phyloP scores from a whole-genome alignment of 2,797 vertebrate species.

The Cossypha dichroa region DNA sequence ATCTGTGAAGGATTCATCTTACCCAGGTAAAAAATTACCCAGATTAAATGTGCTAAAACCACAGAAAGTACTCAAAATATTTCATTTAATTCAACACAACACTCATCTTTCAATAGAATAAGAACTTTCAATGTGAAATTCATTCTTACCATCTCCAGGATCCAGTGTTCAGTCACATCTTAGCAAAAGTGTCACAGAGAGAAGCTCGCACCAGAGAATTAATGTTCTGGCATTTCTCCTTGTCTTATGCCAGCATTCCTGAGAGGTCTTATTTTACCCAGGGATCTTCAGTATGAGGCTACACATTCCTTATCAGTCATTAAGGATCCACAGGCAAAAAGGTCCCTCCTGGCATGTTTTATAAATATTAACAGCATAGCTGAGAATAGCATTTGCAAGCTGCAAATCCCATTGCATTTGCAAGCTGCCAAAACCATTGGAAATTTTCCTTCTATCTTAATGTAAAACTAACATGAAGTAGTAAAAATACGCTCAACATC shows the following conservation, averaged over 20 bases:
- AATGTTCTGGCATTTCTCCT: constrained; percentile 10
- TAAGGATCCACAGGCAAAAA: neutral
- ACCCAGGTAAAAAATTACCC: neutral
- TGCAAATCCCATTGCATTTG: constrained; percentile 42
- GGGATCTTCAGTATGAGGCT: constrained; percentile 32
- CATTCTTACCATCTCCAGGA: constrained; percentile 24
- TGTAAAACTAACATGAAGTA: neutral
- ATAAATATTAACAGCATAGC: constrained; percentile 50
- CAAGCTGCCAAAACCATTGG: neutral
- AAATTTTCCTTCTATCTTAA: neutral
- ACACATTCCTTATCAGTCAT: constrained; percentile 22
- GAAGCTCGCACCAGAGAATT: constrained; percentile 22
- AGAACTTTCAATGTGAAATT: neutral
- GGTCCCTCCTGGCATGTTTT: neutral
- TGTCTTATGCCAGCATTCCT: constrained; percentile 42
- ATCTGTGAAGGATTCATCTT: neutral
- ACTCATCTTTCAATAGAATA: neutral
- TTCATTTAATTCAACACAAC: neutral
- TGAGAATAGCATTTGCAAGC: constrained; percentile 27
- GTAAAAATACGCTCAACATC: neutral
- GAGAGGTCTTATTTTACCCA: constrained; percentile 45
- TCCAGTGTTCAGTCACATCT: constrained; percentile 6
- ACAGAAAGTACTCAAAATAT: neutral
- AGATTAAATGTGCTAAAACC: neutral
- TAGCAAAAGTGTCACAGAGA: constrained; percentile 28